These are phyloP conservation scores for Microctonus aethiopoides DNA, from an alignment of 2,888 invertebrate species.

Conservation along the genomic window DNA sequence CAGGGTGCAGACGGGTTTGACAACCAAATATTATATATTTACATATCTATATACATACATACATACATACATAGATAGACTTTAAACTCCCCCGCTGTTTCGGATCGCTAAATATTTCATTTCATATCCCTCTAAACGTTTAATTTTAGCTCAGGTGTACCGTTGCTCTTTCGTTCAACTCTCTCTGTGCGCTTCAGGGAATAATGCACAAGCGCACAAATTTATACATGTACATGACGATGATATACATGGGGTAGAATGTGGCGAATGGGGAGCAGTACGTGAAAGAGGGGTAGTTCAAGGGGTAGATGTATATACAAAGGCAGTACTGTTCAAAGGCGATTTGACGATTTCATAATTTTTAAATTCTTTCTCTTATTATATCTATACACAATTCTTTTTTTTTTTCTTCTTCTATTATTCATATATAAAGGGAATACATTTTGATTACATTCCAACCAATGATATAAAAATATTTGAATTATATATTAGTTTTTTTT, in stretches of 20 bases:
- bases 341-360: constrained; percentile 10
- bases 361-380: constrained; percentile 10
- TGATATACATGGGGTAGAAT: not conserved
- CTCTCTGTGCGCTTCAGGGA: not conserved
- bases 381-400: not conserved
- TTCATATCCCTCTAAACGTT: constrained; percentile 60
- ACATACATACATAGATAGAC: constrained; percentile 3
- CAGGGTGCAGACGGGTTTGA: constrained; percentile 34
- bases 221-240: not conserved
- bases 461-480: not conserved
- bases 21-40: no score
- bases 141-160: constrained; percentile 63
- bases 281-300: constrained; percentile 11
- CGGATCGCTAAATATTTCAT: constrained; percentile 65
- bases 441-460: not conserved
- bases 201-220: not conserved
- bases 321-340: constrained; percentile 8
- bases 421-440: not conserved
- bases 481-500: not conserved
- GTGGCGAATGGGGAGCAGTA: constrained; percentile 19
- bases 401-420: no score
- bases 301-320: not conserved
- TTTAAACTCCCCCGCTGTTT: constrained; percentile 35
- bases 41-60: no score
- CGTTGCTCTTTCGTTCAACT: constrained; percentile 29